phyloP scores from a whole-genome alignment of 2,888 invertebrate species.

The Serrognathus titanus region DNA sequence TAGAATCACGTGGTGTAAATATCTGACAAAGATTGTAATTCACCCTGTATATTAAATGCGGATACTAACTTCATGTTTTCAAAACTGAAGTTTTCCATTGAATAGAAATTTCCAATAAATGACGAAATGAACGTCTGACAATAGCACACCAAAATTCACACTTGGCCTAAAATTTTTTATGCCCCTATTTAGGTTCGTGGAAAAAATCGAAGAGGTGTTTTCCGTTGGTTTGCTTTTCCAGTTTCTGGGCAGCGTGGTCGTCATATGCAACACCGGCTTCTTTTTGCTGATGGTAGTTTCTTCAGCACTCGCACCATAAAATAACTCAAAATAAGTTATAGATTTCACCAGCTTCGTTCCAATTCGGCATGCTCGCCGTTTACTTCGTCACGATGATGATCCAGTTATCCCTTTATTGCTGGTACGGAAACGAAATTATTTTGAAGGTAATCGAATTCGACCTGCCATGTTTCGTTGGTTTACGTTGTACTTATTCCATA shows the following conservation, averaged over 20 bases:
- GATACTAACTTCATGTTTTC: too few relatives aligned
- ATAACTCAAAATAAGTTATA: neutral
- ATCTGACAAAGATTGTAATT: too few relatives aligned
- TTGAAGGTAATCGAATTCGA: conserved; percentile 46
- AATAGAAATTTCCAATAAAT: too few relatives aligned
- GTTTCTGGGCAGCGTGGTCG: conserved; percentile 29
- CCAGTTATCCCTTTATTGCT: conserved; percentile 54
- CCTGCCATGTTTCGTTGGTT: neutral
- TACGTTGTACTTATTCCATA: conserved; percentile 7
- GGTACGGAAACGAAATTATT: conserved; percentile 57
- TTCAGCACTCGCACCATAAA: neutral
- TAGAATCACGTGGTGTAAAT: too few relatives aligned
- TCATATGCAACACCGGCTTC: conserved; percentile 34
- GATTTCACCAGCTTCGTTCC: conserved; percentile 17
- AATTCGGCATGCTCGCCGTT: conserved; percentile 25
- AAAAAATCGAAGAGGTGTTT: conserved; percentile 29
- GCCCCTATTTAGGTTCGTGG: conserved; percentile 21
- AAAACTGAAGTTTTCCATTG: too few relatives aligned
- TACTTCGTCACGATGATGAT: conserved; percentile 32
- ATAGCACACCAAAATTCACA: too few relatives aligned
- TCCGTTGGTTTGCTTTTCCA: conserved; percentile 28
- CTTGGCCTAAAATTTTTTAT: too few relatives aligned
- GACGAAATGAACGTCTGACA: too few relatives aligned
- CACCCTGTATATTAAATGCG: too few relatives aligned
- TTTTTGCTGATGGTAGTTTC: conserved; percentile 25